A percentile compares a stretch with the other conserved stretches of the same genome.
phyloP scores from a whole-genome alignment of 2,113 vertebrate genomes.

The Notechis scutatus region DNA sequence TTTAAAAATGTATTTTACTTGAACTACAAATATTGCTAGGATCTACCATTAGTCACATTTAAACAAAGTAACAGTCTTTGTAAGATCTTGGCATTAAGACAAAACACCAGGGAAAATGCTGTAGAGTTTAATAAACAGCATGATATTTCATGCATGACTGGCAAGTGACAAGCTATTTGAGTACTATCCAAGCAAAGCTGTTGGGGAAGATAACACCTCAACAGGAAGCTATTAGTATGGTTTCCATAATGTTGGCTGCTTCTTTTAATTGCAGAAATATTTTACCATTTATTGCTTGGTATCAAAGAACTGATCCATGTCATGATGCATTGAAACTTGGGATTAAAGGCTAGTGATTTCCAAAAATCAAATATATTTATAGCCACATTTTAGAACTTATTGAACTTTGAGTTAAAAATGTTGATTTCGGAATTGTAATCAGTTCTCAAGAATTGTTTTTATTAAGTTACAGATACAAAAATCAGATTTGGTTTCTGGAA shows the following conservation, averaged over 20 bases:
- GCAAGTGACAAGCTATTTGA: not conserved
- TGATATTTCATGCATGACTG: conserved; percentile 1
- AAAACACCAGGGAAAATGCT: conserved; percentile 31
- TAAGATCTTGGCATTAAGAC: conserved; percentile 41
- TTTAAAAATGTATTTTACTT: not conserved
- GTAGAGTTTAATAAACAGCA: conserved; percentile 24
- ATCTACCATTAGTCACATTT: conserved; percentile 30
- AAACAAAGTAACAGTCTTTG: conserved; percentile 18
- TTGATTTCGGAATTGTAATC: not conserved
- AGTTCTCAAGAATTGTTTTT: not conserved
- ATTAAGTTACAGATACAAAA: not conserved
- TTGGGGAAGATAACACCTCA: not conserved
- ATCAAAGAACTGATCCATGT: not conserved
- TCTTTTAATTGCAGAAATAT: not conserved
- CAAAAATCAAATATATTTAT: not conserved
- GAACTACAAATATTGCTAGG: conserved; percentile 36
- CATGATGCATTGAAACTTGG: not conserved
- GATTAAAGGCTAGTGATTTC: not conserved
- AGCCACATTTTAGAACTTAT: not conserved
- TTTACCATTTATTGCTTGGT: fast-evolving
- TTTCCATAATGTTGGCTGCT: not conserved
- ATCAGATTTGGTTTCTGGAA: not conserved
- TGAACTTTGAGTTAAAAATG: too few relatives aligned
- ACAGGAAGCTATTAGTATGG: not conserved
- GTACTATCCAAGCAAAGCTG: conserved; percentile 20